Base-by-base conservation (phyloP, 2,888 invertebrate genomes). In the Frankliniella fusca region DNA sequence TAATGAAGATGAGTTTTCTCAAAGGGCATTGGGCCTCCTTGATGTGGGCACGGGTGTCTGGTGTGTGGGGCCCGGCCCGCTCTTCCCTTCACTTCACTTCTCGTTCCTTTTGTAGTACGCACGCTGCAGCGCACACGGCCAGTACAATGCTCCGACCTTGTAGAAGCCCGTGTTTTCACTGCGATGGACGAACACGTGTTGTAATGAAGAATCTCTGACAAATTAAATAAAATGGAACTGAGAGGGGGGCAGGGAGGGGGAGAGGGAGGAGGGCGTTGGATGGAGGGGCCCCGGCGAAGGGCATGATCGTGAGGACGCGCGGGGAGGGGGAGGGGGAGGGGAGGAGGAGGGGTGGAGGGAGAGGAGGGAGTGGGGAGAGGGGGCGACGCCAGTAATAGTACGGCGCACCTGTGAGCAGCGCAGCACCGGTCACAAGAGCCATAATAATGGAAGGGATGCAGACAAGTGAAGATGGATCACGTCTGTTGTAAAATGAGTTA, bases 181-280 rank as follows among this genome's bases (percentile, higher is more conserved):
- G 20, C 70, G 11, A 18, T 7, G 70, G 3, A 23, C 70, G 54
- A 15, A 54, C 70, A 76, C 70, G 70, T 76, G 70, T 76, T 8
- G 70, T 76, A 76, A 76, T 76, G 70, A 76, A 76, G 70, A 76
- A 76, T 76, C 70, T 20, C 54, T n/a, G 70, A 76, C 70, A 76
- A 76, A 76, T 76, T 76, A 76, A 76, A 76, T 76, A 76, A 76
- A 76, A 76, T 76, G 70, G n/a, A 61, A 61, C 20, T 15, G 61
- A 20, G 61, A 7, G 8, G 61, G 54, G 70, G 65, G n/a, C n/a
- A n/a, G n/a, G n/a, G n/a, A n/a, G n/a, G n/a, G n/a, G n/a, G n/a
- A n/a, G n/a, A n/a, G n/a, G n/a, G n/a, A n/a, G n/a, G n/a, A n/a
- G n/a, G n/a, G n/a, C n/a, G n/a, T n/a, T n/a, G 54, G 20, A 5